phyloP scores from a whole-genome alignment of 2,888 invertebrate species.

The Dinocampus coccinellae region DNA sequence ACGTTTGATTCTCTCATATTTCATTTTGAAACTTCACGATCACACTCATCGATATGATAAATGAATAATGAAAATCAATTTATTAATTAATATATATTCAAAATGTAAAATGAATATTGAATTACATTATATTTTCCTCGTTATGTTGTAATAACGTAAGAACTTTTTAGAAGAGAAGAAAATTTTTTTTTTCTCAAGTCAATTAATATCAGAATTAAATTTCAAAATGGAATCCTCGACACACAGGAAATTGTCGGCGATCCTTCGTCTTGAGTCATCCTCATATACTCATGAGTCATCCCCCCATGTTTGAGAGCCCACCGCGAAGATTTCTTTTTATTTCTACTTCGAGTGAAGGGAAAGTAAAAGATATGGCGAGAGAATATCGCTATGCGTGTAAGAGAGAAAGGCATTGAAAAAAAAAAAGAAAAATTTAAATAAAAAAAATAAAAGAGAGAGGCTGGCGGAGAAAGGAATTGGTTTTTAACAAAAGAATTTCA shows the following conservation, averaged over 20 bases:
- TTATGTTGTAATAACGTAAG: too few relatives aligned
- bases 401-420: not conserved
- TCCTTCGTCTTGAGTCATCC: conserved; percentile 64
- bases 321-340: conserved; percentile 30
- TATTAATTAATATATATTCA: too few relatives aligned
- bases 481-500: conserved; percentile 65
- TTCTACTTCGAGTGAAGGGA: not conserved
- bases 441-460: conserved; percentile 17
- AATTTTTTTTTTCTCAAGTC: not conserved
- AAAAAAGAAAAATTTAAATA: too few relatives aligned
- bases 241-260: conserved; percentile 59
- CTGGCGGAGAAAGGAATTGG: conserved; percentile 51
- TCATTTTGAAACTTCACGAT: too few relatives aligned
- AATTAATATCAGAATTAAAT: conserved; percentile 19
- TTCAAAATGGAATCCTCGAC: conserved; percentile 11
- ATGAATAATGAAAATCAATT: too few relatives aligned
- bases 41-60: too few relatives aligned
- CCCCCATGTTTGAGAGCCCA: conserved; percentile 40
- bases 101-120: too few relatives aligned
- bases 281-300: conserved; percentile 57
- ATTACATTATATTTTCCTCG: too few relatives aligned
- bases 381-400: too few relatives aligned
- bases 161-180: not conserved
- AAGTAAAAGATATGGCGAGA: conserved; percentile 5
- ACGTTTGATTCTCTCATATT: too few relatives aligned